Percentiles rank a stretch among this genome's conserved stretches.
Conservation (phyloP, 2,888 invertebrate species). For the Clivina fossor region DNA sequence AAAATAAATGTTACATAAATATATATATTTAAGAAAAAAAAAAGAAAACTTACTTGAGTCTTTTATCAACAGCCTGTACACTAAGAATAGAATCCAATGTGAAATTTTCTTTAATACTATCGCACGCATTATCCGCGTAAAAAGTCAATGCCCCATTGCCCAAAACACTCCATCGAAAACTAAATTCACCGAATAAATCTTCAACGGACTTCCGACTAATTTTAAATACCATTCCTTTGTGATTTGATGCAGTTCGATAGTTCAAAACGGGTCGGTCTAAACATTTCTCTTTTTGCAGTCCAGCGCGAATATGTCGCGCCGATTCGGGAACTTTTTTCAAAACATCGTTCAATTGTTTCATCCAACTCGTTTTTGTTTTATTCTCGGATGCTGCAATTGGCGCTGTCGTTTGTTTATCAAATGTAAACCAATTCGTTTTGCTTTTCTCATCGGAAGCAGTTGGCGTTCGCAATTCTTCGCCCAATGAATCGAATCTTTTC, state of each 20-base stretch:
- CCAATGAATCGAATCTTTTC: slow-evolving; percentile 65
- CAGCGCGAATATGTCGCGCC: slow-evolving; percentile 49
- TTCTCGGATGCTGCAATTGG: slow-evolving; percentile 39
- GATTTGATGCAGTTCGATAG: slow-evolving; percentile 56
- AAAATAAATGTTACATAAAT: slow-evolving; percentile 28
- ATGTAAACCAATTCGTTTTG: slow-evolving; percentile 55
- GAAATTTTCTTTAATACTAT: slow-evolving; percentile 69
- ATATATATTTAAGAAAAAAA: slow-evolving; percentile 36
- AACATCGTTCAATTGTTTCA: slow-evolving; percentile 50
- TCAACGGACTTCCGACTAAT: slow-evolving; percentile 66
- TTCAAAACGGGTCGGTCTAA: slow-evolving; percentile 59
- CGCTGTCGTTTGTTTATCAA: slow-evolving; percentile 40
- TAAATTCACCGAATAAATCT: slow-evolving; percentile 74
- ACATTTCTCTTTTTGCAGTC: slow-evolving; percentile 43
- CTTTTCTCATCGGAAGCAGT: slow-evolving; percentile 49
- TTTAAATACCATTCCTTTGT: slow-evolving; percentile 64
- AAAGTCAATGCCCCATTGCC: slow-evolving; percentile 73
- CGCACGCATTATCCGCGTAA: slow-evolving; percentile 71
- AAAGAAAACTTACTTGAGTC: slow-evolving; percentile 49
- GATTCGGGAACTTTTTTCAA: slow-evolving; percentile 59
- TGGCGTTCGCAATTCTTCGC: slow-evolving; percentile 53
- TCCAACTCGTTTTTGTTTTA: slow-evolving; percentile 40
- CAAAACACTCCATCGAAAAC: slow-evolving; percentile 70
- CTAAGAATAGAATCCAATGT: slow-evolving; percentile 67
- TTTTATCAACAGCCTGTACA: slow-evolving; percentile 64